Evolutionary conservation across 2,888 invertebrate species (phyloP).

Genomic region (Zaprionus lineosus): DNA sequence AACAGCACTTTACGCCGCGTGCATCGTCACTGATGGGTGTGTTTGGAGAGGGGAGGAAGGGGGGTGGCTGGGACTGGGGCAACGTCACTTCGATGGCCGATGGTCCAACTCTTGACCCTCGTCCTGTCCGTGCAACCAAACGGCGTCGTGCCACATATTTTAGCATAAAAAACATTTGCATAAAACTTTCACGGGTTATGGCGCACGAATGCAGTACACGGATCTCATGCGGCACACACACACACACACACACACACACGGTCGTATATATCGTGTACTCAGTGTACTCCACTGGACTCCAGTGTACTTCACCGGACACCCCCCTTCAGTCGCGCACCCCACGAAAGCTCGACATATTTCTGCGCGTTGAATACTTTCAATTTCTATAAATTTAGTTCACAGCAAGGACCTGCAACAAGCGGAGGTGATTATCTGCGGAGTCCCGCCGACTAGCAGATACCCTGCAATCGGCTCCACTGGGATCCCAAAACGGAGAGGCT

Average conservation of each 20-base stretch:
- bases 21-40: too few relatives aligned
- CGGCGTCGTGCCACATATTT: slow-evolving; percentile 59
- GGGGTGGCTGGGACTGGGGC: too few relatives aligned
- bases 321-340: neutral
- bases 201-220: slow-evolving; percentile 59
- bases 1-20: slow-evolving; percentile 51
- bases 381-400: slow-evolving; percentile 56
- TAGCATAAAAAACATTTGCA: slow-evolving; percentile 62
- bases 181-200: slow-evolving; percentile 67
- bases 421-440: neutral
- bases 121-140: slow-evolving; percentile 11
- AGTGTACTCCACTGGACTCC: slow-evolving; percentile 5
- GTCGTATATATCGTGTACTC: slow-evolving; percentile 29
- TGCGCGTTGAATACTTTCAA: slow-evolving; percentile 46
- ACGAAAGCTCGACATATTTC: too few relatives aligned
- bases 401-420: slow-evolving; percentile 46
- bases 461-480: too few relatives aligned
- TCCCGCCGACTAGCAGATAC: slow-evolving; percentile 7
- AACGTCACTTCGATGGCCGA: too few relatives aligned
- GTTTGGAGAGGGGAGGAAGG: too few relatives aligned
- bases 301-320: too few relatives aligned
- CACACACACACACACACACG: too few relatives aligned
- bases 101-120: slow-evolving; percentile 1
- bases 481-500: too few relatives aligned
- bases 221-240: slow-evolving; percentile 58